Evolutionary conservation across 2,888 invertebrate species (phyloP).

Genomic region (Pollenia angustigena): DNA sequence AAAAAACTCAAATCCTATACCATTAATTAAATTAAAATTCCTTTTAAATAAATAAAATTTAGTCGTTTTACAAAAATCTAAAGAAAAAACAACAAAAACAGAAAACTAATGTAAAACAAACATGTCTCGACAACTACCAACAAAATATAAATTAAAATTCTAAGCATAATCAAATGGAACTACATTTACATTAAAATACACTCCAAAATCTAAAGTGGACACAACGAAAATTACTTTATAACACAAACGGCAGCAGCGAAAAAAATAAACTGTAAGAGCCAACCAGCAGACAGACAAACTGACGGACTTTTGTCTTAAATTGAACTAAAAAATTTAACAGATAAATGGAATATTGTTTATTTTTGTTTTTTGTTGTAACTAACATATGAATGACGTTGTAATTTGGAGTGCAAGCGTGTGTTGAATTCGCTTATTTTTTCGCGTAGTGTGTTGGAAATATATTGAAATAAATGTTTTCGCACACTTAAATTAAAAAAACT

Average conservation of each 20-base stretch:
- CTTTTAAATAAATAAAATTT: slow-evolving; percentile 56
- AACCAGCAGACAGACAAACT: neutral
- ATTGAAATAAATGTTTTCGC: slow-evolving; percentile 69
- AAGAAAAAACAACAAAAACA: too few relatives aligned
- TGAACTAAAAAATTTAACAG: slow-evolving; percentile 28
- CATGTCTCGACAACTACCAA: slow-evolving; percentile 61
- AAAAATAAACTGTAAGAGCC: neutral
- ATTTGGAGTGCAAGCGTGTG: slow-evolving; percentile 42
- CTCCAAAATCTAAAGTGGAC: slow-evolving; percentile 53
- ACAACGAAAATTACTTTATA: slow-evolving; percentile 41
- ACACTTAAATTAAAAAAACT: slow-evolving; percentile 65
- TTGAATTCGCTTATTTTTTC: slow-evolving; percentile 7
- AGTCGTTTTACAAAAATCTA: neutral
- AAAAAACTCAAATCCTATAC: slow-evolving; percentile 13
- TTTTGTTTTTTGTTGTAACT: neutral
- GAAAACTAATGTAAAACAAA: slow-evolving; percentile 57
- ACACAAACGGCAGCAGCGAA: neutral
- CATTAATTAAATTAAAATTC: slow-evolving; percentile 72
- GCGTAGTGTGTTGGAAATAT: slow-evolving; percentile 38
- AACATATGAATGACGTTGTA: slow-evolving; percentile 61
- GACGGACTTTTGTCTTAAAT: slow-evolving; percentile 35
- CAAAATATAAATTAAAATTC: slow-evolving; percentile 72
- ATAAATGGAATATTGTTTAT: slow-evolving; percentile 12
- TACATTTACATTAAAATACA: slow-evolving; percentile 69
- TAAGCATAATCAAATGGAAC: slow-evolving; percentile 70